Evolutionary conservation across 1,140 invertebrate genomes (phyloP), one percentile per base, ranked within the genome.

Genomic region (Tribolium castaneum): DNA sequence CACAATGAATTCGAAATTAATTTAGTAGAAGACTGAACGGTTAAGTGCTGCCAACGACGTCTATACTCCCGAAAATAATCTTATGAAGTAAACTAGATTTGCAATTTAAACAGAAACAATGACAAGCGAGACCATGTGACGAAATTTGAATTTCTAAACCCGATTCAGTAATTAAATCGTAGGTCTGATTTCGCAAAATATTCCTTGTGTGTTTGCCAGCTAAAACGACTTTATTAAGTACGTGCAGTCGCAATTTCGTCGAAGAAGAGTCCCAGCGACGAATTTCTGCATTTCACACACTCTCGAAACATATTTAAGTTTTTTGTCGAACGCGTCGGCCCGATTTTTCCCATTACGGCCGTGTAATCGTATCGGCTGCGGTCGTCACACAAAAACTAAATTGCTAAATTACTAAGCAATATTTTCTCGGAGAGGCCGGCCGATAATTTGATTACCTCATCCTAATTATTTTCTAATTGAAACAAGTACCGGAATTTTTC

Each of bases 331-430:
- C 54, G 12, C 34, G 45, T 10, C 30, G 56, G 54, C 14, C 75
- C 16, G 75, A 76, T 62, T 76, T 66, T 66, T 66, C 59, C 59
- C 59, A 66, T 66, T 66, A 66, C 59, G 59, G 59, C 59, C 59
- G 59, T 49, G 25, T 52, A 70, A 70, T 70, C 59, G 66, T 70
- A 50, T 52, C 22, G 62, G 51, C 54, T 34, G 54, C 51, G 66
- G 76, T 77, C 76, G 50, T 71, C 62, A 77, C 76, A 77, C 76
- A 78, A 78, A 78, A 78, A 78, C 70, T 56, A 78, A 73, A 78
- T 78, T 78, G 76, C 70, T 78, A 73, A 78, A 78, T 78, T 78
- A 78, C 70, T 73, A 78, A 78, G 70, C 76, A 78, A 73, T 78
- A 78, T 78, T 73, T 73, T 56, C 51, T 62, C 66, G 22, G 50